phyloP scores from a whole-genome alignment of 2,797 vertebrate species.

The Melanotaenia parkinsoni region DNA sequence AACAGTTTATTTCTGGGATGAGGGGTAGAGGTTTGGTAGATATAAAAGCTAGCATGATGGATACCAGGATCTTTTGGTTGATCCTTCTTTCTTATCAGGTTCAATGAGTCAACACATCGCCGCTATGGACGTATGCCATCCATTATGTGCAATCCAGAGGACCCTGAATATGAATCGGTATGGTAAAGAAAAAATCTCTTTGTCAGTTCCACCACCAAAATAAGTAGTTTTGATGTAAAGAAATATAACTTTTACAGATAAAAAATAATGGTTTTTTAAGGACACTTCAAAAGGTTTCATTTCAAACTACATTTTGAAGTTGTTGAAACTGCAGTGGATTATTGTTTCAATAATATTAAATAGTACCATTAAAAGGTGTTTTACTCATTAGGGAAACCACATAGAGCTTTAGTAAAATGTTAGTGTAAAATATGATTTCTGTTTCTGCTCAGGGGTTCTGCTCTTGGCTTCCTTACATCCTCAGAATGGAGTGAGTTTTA shows the following conservation, averaged over 20 bases:
- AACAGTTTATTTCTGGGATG: not conserved
- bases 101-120: conserved; percentile 61
- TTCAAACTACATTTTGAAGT: not conserved
- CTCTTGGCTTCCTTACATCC: conserved; percentile 89
- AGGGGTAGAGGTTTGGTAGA: not conserved
- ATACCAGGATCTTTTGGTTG: not conserved
- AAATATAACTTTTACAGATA: not conserved
- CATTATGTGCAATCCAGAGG: conserved; percentile 77
- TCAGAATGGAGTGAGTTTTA: conserved; percentile 91
- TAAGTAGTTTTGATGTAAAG: not conserved
- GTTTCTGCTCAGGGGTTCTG: conserved; percentile 86
- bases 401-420: not conserved
- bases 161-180: conserved; percentile 86
- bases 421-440: conserved; percentile 15
- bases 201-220: conserved; percentile 1
- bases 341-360: not conserved
- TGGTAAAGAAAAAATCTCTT: conserved; percentile 10
- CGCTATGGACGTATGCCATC: conserved; percentile 83
- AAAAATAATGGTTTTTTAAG: not conserved
- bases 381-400: not conserved
- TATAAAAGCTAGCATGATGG: not conserved
- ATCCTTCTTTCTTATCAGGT: conserved; percentile 52
- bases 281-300: not conserved
- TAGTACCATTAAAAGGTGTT: no score
- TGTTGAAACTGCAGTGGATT: not conserved